Conservation (phyloP, 2,797 vertebrate species). For the Tapirus indicus region DNA sequence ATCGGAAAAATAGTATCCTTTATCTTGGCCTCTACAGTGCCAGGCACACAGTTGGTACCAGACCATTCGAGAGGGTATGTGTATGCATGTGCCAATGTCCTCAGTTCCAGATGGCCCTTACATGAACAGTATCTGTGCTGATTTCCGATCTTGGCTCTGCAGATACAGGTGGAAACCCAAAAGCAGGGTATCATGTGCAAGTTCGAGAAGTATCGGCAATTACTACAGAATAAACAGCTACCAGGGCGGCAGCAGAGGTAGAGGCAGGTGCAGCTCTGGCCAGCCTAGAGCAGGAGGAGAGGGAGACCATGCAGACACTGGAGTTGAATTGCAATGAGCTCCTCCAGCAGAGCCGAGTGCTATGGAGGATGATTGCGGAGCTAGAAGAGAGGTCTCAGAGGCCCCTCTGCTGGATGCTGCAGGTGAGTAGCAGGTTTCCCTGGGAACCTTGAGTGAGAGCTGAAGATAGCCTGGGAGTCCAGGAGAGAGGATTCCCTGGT, state of each 20-base stretch:
- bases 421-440: neutral
- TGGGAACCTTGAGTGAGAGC: neutral
- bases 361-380: slow-evolving; percentile 65
- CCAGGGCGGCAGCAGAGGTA: neutral
- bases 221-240: slow-evolving; percentile 43
- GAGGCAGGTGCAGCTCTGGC: slow-evolving; percentile 55
- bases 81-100: neutral
- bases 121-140: neutral
- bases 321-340: neutral
- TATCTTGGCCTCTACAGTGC: neutral
- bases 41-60: neutral
- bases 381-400: slow-evolving; percentile 73
- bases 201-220: slow-evolving; percentile 65
- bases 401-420: slow-evolving; percentile 65
- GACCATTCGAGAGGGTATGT: neutral
- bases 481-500: neutral
- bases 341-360: slow-evolving; percentile 53
- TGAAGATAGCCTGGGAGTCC: neutral
- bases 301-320: slow-evolving; percentile 37
- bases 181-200: slow-evolving; percentile 71
- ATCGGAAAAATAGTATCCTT: neutral
- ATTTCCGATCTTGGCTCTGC: neutral
- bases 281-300: slow-evolving; percentile 63
- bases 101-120: neutral
- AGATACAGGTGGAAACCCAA: slow-evolving; percentile 69